Evolutionary conservation across 2,113 vertebrate genomes (phyloP), one percentile per base, ranked within the genome.

Genomic region (Leptobrachium leishanense): DNA sequence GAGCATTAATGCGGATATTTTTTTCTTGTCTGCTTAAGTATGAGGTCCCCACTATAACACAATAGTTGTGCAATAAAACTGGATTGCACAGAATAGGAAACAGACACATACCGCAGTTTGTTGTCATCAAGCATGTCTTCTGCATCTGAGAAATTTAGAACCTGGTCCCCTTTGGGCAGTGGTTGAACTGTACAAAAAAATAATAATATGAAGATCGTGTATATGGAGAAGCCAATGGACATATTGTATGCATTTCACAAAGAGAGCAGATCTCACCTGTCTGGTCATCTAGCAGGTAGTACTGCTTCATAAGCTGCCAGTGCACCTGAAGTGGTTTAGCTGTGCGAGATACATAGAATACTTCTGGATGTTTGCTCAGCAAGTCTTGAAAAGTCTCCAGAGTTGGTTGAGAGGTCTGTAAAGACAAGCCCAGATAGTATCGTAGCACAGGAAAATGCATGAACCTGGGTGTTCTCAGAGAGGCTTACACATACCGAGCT

Each of bases 281-380:
- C 88, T 99, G 97, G 83, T 99, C 97, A 5, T 96, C 96, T 78
- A 99, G 91, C 54, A 99, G 90, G 88, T 97, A 97, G 84, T 98
- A 98, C 86, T 99, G 97, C 82, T 98, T 98, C 84, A 99, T 93
- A 66, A 98, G 95, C 87, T 99, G 97, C 97, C 97, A 99, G 86
- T 99, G 96, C 1, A 96, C 91, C 90, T 98, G 92, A 75, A 99
- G 89, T 74, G 94, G 94, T 88, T 98, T 97, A 67, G 95, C 93
- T 0, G 95, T 96, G 6, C 96, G 95, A 0, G 95, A 94, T 0
- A 95, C 93, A 85, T 98, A 97, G 89, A 98, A 98, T 76, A 95
- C 90, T 20, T 93, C 90, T 0, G 96, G 95, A 82, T 99, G 94
- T 81, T 96, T 96, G 81, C 90, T 94, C 43, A 99, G 88, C 81